phyloP scores from a whole-genome alignment of 2,797 vertebrate genomes.

The Sebastolobus alascanus region DNA sequence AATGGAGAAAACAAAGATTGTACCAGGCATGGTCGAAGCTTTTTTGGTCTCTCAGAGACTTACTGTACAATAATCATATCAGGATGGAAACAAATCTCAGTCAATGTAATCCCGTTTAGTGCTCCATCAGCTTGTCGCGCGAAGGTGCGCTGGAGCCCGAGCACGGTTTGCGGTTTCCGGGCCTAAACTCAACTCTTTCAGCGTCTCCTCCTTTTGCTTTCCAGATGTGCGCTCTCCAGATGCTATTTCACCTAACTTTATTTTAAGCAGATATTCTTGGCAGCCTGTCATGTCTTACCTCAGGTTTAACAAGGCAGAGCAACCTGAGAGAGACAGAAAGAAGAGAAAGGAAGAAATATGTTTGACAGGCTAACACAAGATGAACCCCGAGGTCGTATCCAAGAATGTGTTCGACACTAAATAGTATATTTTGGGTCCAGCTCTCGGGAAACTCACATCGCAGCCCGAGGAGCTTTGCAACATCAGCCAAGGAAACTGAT shows the following conservation, averaged over 20 bases:
- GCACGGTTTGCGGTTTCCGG: conserved; percentile 16
- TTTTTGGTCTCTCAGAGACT: conserved; percentile 51
- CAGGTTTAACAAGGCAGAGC: conserved; percentile 65
- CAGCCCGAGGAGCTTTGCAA: conserved; percentile 39
- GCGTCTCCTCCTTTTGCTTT: conserved; percentile 50
- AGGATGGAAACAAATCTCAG: conserved; percentile 55
- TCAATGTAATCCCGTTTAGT: conserved; percentile 50
- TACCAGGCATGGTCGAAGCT: conserved; percentile 19
- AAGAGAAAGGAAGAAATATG: conserved; percentile 53
- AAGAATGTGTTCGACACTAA: conserved; percentile 65
- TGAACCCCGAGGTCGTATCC: conserved; percentile 55
- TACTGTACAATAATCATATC: conserved; percentile 55
- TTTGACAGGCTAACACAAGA: conserved; percentile 62
- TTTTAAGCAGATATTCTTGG: conserved; percentile 70
- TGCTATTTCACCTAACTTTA: conserved; percentile 65
- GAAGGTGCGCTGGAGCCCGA: conserved; percentile 30
- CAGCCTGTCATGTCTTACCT: conserved; percentile 62
- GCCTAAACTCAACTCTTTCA: conserved; percentile 47
- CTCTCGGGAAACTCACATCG: conserved; percentile 40
- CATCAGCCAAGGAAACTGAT: conserved; percentile 55
- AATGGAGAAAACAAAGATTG: conserved; percentile 43
- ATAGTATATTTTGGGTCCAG: conserved; percentile 54
- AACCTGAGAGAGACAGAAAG: conserved; percentile 34
- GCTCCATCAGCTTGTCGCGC: conserved; percentile 32
- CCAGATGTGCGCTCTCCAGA: conserved; percentile 74